These are phyloP conservation scores for Drosophila fulvimacula DNA, from an alignment of 2,888 invertebrate species.

Conservation along the genomic window DNA sequence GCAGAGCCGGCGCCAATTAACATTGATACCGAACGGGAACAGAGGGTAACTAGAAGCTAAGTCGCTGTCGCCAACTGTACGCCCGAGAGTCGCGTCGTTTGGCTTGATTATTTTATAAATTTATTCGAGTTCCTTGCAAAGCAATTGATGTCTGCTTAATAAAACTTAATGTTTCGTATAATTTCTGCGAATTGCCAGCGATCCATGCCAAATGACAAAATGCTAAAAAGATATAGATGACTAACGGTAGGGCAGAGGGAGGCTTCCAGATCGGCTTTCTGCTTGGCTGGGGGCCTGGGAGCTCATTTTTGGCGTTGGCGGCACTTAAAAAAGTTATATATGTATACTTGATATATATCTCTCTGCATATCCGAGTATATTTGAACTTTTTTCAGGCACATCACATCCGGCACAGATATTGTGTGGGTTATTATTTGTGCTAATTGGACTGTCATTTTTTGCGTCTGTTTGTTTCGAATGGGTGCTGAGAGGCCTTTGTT, in stretches of 20 bases:
- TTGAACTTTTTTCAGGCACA: constrained; percentile 24
- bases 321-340: constrained; percentile 56
- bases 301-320: constrained; percentile 44
- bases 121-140: constrained; percentile 67
- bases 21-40: constrained; percentile 62
- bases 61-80: constrained; percentile 67
- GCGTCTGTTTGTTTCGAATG: constrained; percentile 3
- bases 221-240: constrained; percentile 2
- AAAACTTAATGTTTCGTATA: constrained; percentile 82
- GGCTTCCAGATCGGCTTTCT: constrained; percentile 59
- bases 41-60: constrained; percentile 66
- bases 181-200: constrained; percentile 77
- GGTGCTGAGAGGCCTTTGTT: constrained; percentile 53
- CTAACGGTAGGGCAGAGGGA: background rate
- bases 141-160: constrained; percentile 81
- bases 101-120: constrained; percentile 53
- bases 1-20: constrained; percentile 59
- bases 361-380: constrained; percentile 26
- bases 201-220: constrained; percentile 64
- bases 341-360: constrained; percentile 40
- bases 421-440: constrained; percentile 71
- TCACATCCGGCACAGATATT: constrained; percentile 69
- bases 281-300: constrained; percentile 73
- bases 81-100: constrained; percentile 27
- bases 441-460: constrained; percentile 82